Evolutionary conservation across 2,888 invertebrate species (phyloP).

Genomic region (Neocrepidodera transversa): DNA sequence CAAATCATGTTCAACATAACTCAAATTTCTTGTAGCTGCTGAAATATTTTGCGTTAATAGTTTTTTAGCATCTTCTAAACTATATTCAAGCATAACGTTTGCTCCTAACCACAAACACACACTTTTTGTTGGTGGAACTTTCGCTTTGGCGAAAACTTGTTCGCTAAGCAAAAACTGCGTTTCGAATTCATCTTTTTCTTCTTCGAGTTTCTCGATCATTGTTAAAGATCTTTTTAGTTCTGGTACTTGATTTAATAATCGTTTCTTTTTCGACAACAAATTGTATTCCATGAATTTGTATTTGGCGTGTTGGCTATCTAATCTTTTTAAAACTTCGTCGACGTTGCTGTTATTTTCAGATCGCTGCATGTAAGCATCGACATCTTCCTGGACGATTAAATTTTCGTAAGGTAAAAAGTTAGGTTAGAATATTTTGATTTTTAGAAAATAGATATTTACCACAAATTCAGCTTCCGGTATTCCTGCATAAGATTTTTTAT

Average conservation of each 20-base stretch:
- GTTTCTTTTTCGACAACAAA: slow-evolving; percentile 82
- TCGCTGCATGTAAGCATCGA: slow-evolving; percentile 88
- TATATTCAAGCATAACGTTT: slow-evolving; percentile 97
- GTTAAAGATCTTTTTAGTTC: slow-evolving; percentile 90
- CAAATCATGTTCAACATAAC: slow-evolving; percentile 88
- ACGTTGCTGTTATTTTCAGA: slow-evolving; percentile 83
- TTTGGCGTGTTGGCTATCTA: slow-evolving; percentile 94
- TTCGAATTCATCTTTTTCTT: slow-evolving; percentile 80
- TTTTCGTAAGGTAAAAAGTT: slow-evolving; percentile 38
- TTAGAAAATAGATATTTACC: slow-evolving; percentile 65
- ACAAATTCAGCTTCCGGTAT: slow-evolving; percentile 90
- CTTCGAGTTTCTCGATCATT: slow-evolving; percentile 88
- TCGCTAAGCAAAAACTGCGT: slow-evolving; percentile 93
- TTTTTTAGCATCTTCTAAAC: slow-evolving; percentile 86
- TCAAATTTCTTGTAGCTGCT: slow-evolving; percentile 83
- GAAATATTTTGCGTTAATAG: slow-evolving; percentile 83
- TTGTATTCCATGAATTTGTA: slow-evolving; percentile 98
- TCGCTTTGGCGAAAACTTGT: slow-evolving; percentile 80
- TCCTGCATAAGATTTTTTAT: slow-evolving; percentile 75
- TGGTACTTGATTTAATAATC: slow-evolving; percentile 91
- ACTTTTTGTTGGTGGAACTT: slow-evolving; percentile 86
- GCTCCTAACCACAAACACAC: slow-evolving; percentile 87
- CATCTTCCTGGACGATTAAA: slow-evolving; percentile 80
- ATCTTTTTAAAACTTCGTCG: slow-evolving; percentile 81
- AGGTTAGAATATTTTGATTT: slow-evolving; percentile 35